These are phyloP conservation scores for Illadopsis cleaveri DNA, from an alignment of 2,113 vertebrate genomes.

Conservation along the genomic window DNA sequence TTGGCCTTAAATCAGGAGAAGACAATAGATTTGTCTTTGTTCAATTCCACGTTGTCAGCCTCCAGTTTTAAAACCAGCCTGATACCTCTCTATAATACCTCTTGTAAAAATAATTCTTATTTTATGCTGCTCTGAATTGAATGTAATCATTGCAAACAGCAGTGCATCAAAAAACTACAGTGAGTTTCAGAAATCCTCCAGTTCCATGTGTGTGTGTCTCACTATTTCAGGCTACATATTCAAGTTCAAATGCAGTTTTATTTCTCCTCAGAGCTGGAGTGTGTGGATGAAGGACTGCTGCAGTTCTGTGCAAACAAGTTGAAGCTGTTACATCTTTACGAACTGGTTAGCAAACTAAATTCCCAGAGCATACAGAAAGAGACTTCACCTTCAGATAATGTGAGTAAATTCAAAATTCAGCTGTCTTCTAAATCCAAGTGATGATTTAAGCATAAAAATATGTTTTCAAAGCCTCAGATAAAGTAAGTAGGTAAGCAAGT, in stretches of 20 bases:
- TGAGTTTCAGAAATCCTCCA: background rate
- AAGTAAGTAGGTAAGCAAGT: background rate
- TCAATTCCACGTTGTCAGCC: background rate
- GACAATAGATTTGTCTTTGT: background rate
- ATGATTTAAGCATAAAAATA: background rate
- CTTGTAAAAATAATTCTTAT: background rate
- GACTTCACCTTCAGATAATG: slow-evolving; percentile 65
- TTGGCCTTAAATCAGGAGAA: background rate
- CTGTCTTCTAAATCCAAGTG: background rate
- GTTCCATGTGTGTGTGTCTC: background rate
- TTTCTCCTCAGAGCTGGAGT: slow-evolving; percentile 81
- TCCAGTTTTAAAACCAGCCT: background rate
- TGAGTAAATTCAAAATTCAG: slow-evolving; percentile 60
- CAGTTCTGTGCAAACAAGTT: slow-evolving; percentile 87
- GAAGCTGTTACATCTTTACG: slow-evolving; percentile 89
- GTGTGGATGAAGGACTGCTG: slow-evolving; percentile 85
- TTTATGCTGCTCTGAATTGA: background rate
- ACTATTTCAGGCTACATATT: background rate
- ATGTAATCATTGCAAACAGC: background rate
- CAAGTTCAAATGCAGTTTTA: background rate
- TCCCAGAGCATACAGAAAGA: slow-evolving; percentile 55
- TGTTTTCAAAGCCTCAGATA: fast-evolving
- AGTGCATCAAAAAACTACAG: background rate
- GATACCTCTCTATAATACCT: background rate
- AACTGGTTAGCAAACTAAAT: slow-evolving; percentile 83